Evolutionary conservation across 2,113 vertebrate species (phyloP).

Genomic region (Nesoenas mayeri): DNA sequence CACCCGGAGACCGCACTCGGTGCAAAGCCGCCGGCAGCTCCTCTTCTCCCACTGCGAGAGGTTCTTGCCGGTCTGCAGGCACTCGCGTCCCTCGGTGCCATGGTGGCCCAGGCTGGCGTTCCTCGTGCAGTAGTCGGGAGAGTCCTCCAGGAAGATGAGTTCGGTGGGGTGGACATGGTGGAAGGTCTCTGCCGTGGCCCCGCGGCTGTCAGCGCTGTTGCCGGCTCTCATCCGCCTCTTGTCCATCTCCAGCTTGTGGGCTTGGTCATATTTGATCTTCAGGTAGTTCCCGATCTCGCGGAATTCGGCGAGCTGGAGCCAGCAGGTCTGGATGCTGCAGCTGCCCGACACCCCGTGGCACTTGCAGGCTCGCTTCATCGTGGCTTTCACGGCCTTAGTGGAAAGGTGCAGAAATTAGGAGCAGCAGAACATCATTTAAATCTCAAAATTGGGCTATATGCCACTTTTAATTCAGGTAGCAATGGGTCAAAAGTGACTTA

Average conservation of each 20-base stretch:
- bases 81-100: constrained; percentile 93
- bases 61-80: constrained; percentile 81
- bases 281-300: constrained; percentile 89
- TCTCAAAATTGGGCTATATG: background rate
- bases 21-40: constrained; percentile 89
- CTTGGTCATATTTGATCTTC: constrained; percentile 86
- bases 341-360: constrained; percentile 97
- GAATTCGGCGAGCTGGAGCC: constrained; percentile 93
- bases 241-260: constrained; percentile 92
- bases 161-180: constrained; percentile 80
- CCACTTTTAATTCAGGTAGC: background rate
- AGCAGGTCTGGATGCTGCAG: constrained; percentile 96
- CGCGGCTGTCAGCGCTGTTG: constrained; percentile 89
- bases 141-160: constrained; percentile 92
- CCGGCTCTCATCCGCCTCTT: constrained; percentile 83
- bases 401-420: background rate
- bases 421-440: background rate
- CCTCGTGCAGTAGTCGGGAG: constrained; percentile 90
- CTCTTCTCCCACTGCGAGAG: constrained; percentile 81
- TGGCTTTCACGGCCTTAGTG: constrained; percentile 85
- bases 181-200: constrained; percentile 79
- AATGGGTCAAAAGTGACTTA: rapidly evolving
- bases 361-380: constrained; percentile 91
- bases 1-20: constrained; percentile 87
- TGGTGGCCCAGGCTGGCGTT: constrained; percentile 87